phyloP scores from a whole-genome alignment of 2,113 vertebrate species.

The Tragelaphus scriptus region DNA sequence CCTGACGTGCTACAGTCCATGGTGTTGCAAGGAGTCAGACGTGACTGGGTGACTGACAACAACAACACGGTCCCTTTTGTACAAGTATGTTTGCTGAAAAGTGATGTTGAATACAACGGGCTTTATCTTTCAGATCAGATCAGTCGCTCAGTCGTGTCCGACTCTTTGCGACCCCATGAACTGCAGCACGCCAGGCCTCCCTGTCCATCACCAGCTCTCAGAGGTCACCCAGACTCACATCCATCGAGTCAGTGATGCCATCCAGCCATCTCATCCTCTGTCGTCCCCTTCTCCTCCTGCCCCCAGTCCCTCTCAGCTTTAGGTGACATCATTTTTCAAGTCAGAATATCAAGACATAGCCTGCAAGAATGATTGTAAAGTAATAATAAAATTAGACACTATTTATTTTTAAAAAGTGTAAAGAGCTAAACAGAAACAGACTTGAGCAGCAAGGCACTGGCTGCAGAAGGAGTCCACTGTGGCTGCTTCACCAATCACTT shows the following conservation, averaged over 20 bases:
- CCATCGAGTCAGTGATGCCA: too few relatives aligned
- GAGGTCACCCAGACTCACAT: too few relatives aligned
- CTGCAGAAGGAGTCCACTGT: not conserved
- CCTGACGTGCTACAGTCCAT: accelerated
- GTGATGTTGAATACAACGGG: not conserved
- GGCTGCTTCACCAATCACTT: not conserved
- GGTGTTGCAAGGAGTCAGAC: not conserved
- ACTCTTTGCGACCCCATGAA: too few relatives aligned
- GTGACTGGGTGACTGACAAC: not conserved
- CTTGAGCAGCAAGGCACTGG: not conserved
- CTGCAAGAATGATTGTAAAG: not conserved
- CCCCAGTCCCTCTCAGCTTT: not conserved
- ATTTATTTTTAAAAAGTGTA: not conserved
- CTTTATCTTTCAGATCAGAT: too few relatives aligned
- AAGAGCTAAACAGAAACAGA: not conserved
- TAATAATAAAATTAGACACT: not conserved
- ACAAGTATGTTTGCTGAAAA: not conserved
- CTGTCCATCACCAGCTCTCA: too few relatives aligned
- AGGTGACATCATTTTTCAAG: not conserved
- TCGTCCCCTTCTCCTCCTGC: too few relatives aligned
- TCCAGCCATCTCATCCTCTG: too few relatives aligned
- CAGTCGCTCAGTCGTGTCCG: too few relatives aligned
- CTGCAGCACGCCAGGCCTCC: too few relatives aligned
- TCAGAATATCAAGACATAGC: not conserved
- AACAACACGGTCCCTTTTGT: not conserved